Percentiles rank a stretch among this genome's conserved stretches.
These are phyloP conservation scores for Cladopsammia gracilis DNA, from an alignment of 64 coral and sea anemone genomes.

Conservation along the genomic window DNA sequence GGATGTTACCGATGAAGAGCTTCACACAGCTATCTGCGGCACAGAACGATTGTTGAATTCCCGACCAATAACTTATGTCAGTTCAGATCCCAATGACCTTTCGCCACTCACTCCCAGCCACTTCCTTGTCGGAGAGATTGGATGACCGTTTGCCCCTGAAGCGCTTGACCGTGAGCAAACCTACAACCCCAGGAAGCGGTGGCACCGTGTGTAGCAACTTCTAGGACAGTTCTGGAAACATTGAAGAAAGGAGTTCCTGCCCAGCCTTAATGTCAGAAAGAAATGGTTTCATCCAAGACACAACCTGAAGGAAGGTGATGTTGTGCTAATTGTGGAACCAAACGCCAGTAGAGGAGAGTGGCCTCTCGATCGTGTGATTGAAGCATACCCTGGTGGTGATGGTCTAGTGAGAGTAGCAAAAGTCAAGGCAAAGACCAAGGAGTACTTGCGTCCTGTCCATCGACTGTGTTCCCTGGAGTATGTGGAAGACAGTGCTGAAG, in stretches of 20 bases:
- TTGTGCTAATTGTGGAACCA: constrained; percentile 55
- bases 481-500: constrained; percentile 49
- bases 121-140: constrained; percentile 52
- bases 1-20: constrained; percentile 59
- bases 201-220: constrained; percentile 47
- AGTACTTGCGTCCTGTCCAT: constrained; percentile 61
- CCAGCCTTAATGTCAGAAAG: constrained; percentile 34
- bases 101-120: constrained; percentile 43
- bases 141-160: constrained; percentile 40
- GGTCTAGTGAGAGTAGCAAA: constrained; percentile 44
- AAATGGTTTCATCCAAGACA: constrained; percentile 41
- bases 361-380: constrained; percentile 37
- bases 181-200: constrained; percentile 14
- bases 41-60: constrained; percentile 69
- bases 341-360: constrained; percentile 58
- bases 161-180: background rate
- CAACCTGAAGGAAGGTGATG: constrained; percentile 50
- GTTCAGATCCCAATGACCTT: constrained; percentile 58
- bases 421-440: constrained; percentile 42
- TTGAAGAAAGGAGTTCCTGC: constrained; percentile 56
- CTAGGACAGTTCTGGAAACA: constrained; percentile 22
- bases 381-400: constrained; percentile 44
- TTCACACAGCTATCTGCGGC: constrained; percentile 43
- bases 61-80: constrained; percentile 48
- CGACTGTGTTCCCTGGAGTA: constrained; percentile 56